Evolutionary conservation across 2,797 vertebrate genomes (phyloP), one percentile per base, ranked within the genome.

Genomic region (Myotis daubentonii): DNA sequence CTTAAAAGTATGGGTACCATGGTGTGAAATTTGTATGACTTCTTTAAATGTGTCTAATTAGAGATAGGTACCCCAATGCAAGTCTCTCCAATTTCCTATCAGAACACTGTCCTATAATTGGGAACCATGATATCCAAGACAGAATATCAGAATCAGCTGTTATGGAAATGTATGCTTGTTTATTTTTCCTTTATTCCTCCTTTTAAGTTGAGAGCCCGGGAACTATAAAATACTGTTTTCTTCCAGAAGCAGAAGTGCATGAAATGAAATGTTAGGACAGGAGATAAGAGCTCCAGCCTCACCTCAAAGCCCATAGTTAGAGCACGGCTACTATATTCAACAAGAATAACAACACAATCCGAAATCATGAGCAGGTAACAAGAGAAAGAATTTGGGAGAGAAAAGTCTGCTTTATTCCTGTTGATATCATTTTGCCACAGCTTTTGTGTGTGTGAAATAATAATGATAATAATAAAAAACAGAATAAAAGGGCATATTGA

Each of bases 391-490:
- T 88, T 89, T 94, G 78, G 62, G 91, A 97, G 93, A 97, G 94
- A 94, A 87, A 33, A 89, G 93, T 97, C 92, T 95, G 96, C 91
- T 95, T 97, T 95, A 93, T 97, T 97, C 93, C 92, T 96, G 87
- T 95, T 94, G 93, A 96, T 97, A 95, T 95, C 51, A 95, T 89
- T 97, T 97, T 96, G 89, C 95, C 97, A 96, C 94, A 97, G 92
- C 94, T 98, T 97, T 98, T 96, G 97, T 96, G 97, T 6, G 8
- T 66, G 94, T 95, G 94, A 98, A 98, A 97, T 96, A 94, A 62
- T 62, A 62, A 62, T 28, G 20, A 53, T 55, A 53, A 20, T 53
- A 53, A 53, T 55, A 23, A 55, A 98, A 98, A 97, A 97, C 96
- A 98, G 97, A 98, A 88, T 96, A 57, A 97, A 97, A 96, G 92